These are phyloP conservation scores for Drosophila hamatofila DNA, from an alignment of 2,888 invertebrate species.

Conservation along the genomic window DNA sequence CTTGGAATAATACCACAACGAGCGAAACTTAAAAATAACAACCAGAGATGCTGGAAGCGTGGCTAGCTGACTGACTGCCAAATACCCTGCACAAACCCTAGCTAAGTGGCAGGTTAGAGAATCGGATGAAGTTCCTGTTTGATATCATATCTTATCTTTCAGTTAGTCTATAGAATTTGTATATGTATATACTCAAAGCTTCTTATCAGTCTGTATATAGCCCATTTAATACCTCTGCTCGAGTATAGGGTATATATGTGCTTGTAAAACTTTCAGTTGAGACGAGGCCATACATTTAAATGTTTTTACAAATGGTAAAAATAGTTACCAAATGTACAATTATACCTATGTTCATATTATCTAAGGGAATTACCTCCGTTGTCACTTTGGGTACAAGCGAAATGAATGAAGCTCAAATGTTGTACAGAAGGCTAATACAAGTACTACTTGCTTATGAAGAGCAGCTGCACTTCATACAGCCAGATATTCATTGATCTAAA, in stretches of 20 bases:
- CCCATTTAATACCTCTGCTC: not conserved
- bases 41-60: not conserved
- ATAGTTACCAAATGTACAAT: not conserved
- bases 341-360: not conserved
- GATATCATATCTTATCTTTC: not conserved
- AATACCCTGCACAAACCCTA: not conserved
- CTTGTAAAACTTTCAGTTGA: not conserved
- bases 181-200: too few relatives aligned
- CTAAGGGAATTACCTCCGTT: not conserved
- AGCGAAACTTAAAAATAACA: slow-evolving; percentile 6
- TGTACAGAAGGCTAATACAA: too few relatives aligned
- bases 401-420: too few relatives aligned
- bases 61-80: too few relatives aligned
- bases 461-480: too few relatives aligned
- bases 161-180: not conserved
- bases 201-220: not conserved
- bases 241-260: not conserved
- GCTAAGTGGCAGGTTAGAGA: not conserved
- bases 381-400: not conserved
- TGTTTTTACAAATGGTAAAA: not conserved
- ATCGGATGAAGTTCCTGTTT: not conserved
- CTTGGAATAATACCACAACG: not conserved
- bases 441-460: not conserved
- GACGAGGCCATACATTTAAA: not conserved
- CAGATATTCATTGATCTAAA: not conserved